Evolutionary conservation across 2,888 invertebrate species (phyloP).

Genomic region (Limnephilus auricula): DNA sequence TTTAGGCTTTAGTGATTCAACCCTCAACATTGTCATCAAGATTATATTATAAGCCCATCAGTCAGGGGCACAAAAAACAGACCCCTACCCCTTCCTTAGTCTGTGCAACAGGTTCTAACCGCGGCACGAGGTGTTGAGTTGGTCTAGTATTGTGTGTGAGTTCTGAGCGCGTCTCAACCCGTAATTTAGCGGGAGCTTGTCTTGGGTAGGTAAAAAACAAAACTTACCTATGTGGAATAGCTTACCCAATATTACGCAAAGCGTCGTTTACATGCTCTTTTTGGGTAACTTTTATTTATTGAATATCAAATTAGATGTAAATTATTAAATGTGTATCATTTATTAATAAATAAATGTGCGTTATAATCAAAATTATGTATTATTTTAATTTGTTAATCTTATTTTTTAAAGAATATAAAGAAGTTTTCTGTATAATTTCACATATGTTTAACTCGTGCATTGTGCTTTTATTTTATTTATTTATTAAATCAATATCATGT

Average conservation of each 20-base stretch:
- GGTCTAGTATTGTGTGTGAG: slow-evolving; percentile 48
- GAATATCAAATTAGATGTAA: neutral
- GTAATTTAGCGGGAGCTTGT: slow-evolving; percentile 58
- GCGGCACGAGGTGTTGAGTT: slow-evolving; percentile 52
- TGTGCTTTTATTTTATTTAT: too few relatives aligned
- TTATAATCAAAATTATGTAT: too few relatives aligned
- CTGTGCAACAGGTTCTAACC: slow-evolving; percentile 36
- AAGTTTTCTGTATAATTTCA: too few relatives aligned
- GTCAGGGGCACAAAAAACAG: slow-evolving; percentile 38
- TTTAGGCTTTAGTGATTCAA: slow-evolving; percentile 11
- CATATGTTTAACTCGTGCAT: too few relatives aligned
- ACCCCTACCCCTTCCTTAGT: slow-evolving; percentile 3
- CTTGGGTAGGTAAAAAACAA: slow-evolving; percentile 14
- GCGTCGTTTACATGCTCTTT: neutral
- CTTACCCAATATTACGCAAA: neutral
- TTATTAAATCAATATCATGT: too few relatives aligned
- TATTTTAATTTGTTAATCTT: too few relatives aligned
- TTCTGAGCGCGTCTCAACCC: slow-evolving; percentile 35
- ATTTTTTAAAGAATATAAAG: too few relatives aligned
- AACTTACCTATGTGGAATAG: neutral
- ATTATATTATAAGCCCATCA: slow-evolving; percentile 57
- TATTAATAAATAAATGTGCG: neutral
- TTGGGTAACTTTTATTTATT: neutral
- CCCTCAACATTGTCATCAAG: slow-evolving; percentile 43
- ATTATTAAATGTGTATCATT: neutral